These are phyloP conservation scores for Drosophila phalerata DNA, from an alignment of 2,888 invertebrate species.

Conservation along the genomic window DNA sequence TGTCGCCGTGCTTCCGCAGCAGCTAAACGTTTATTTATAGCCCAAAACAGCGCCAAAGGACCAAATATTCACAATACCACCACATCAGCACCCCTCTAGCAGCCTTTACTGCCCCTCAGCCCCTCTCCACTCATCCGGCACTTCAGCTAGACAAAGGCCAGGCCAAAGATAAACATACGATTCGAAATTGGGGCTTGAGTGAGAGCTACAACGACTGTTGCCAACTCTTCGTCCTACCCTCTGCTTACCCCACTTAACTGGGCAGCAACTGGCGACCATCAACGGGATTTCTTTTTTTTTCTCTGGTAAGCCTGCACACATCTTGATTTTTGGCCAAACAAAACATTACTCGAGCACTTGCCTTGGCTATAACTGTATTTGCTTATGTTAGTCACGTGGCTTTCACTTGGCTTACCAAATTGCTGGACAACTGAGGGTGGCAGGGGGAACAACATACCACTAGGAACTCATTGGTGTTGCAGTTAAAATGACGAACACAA, in stretches of 20 bases:
- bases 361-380: conserved; percentile 69
- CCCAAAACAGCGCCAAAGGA: conserved; percentile 76
- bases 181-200: conserved; percentile 57
- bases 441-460: conserved; percentile 1
- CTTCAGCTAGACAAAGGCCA: conserved; percentile 77
- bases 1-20: conserved; percentile 75
- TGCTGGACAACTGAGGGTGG: conserved; percentile 52
- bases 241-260: conserved; percentile 31
- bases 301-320: conserved; percentile 49
- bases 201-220: conserved; percentile 48
- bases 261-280: conserved; percentile 49
- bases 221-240: conserved; percentile 25
- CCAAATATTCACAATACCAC: conserved; percentile 42
- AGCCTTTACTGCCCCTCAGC: not conserved
- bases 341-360: conserved; percentile 71
- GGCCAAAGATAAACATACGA: conserved; percentile 75
- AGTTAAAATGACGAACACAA: not conserved
- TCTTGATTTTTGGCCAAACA: conserved; percentile 80
- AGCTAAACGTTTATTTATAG: conserved; percentile 82
- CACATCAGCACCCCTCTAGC: not conserved
- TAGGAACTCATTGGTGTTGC: conserved; percentile 24
- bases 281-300: conserved; percentile 22
- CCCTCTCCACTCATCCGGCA: conserved; percentile 37
- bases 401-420: conserved; percentile 70
- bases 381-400: conserved; percentile 78